These are phyloP conservation scores for Electrona antarctica DNA, from an alignment of 2,113 vertebrate species.

Conservation along the genomic window DNA sequence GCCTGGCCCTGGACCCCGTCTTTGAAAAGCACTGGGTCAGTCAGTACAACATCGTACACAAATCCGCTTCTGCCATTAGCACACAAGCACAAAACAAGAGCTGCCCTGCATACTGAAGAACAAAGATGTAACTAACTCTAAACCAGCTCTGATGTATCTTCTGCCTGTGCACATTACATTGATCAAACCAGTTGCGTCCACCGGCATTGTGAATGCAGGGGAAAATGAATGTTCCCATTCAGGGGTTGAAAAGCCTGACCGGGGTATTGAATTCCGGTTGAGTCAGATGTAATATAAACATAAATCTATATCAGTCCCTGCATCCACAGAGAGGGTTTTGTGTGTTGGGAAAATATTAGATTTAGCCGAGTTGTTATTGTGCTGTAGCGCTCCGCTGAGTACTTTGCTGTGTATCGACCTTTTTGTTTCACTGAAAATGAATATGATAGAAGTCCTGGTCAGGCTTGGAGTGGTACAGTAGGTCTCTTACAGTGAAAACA, in stretches of 20 bases:
- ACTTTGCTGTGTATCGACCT: conserved; percentile 50
- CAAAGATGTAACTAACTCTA: conserved; percentile 10
- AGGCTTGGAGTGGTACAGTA: conserved; percentile 20
- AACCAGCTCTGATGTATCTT: conserved; percentile 15
- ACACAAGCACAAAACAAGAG: not conserved
- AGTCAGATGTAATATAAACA: conserved; percentile 33
- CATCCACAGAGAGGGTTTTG: not conserved
- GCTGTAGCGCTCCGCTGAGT: conserved; percentile 36
- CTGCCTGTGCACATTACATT: not conserved
- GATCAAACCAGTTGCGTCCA: conserved; percentile 5
- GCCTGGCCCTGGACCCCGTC: no score
- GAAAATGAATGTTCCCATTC: conserved; percentile 26
- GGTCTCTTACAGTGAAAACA: no score
- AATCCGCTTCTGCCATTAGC: not conserved
- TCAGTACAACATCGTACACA: not conserved
- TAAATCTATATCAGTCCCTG: conserved; percentile 35
- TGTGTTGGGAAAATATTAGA: conserved; percentile 40
- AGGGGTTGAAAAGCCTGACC: conserved; percentile 18
- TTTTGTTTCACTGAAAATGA: conserved; percentile 49
- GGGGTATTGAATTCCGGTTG: conserved; percentile 35
- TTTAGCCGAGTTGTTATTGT: conserved; percentile 39
- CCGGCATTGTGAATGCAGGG: not conserved
- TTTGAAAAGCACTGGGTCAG: not conserved
- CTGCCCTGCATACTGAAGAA: not conserved
- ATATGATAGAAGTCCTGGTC: conserved; percentile 40